Evolutionary conservation across 2,113 vertebrate species (phyloP).

Genomic region (Microtus ochrogaster): DNA sequence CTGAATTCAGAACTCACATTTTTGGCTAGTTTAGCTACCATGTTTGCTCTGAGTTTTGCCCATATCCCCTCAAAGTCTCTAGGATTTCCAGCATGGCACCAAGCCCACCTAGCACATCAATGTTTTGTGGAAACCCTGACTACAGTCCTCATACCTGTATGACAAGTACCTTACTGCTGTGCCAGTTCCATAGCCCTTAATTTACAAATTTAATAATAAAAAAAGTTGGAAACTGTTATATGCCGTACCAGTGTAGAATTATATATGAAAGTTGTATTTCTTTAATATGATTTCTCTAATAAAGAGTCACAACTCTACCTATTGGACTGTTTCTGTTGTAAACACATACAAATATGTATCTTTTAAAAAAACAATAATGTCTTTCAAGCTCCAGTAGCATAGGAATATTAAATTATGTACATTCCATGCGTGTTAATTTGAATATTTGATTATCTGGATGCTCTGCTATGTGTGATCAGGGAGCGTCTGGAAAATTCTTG

Average conservation of each 20-base stretch:
- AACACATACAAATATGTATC: background rate
- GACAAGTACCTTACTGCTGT: background rate
- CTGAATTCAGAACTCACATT: too few relatives aligned
- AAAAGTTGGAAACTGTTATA: background rate
- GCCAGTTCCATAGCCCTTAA: background rate
- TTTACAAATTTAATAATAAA: conserved; percentile 6
- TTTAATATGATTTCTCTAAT: background rate
- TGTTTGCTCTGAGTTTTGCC: background rate
- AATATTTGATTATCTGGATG: conserved; percentile 51
- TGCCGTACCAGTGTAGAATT: background rate
- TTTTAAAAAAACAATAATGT: conserved; percentile 24
- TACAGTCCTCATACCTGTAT: background rate
- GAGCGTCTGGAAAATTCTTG: conserved; percentile 44
- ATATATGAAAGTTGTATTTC: background rate
- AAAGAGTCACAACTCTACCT: background rate
- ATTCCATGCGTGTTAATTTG: conserved; percentile 45
- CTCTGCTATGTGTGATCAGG: conserved; percentile 36
- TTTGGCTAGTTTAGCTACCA: background rate
- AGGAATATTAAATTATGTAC: conserved; percentile 43
- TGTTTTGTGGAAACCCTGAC: background rate
- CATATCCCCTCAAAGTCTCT: too few relatives aligned
- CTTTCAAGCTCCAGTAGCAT: conserved; percentile 8
- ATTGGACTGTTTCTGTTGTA: background rate
- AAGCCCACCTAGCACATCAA: too few relatives aligned
- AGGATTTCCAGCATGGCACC: too few relatives aligned